phyloP scores from a whole-genome alignment of 2,797 vertebrate genomes.

The Tenualosa ilisha region DNA sequence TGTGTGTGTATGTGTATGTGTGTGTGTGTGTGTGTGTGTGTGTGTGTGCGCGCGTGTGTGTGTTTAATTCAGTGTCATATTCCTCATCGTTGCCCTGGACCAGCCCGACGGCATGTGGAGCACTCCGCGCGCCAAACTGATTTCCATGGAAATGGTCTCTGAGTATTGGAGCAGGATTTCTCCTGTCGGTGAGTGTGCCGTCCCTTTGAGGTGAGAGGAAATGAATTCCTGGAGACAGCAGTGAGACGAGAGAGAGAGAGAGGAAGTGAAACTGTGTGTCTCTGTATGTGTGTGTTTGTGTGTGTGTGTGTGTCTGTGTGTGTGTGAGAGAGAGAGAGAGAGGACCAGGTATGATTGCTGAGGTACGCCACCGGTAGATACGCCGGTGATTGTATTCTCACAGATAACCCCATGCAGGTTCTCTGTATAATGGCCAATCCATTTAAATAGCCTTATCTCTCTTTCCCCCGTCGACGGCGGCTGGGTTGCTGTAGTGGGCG shows the following conservation, averaged over 20 bases:
- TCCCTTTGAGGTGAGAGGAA: constrained; percentile 60
- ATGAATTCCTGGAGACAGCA: constrained; percentile 72
- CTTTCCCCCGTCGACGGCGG: constrained; percentile 52
- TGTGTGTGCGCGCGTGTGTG: constrained; percentile 27
- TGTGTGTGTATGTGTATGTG: constrained; percentile 31
- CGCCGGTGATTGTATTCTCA: constrained; percentile 68
- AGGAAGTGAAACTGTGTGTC: not conserved
- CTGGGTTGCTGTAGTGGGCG: constrained; percentile 61
- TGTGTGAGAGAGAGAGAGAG: not conserved
- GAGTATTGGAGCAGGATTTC: constrained; percentile 64
- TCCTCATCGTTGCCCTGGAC: constrained; percentile 58
- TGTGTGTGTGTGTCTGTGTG: too few relatives aligned
- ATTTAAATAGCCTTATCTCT: constrained; percentile 74
- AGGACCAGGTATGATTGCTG: constrained; percentile 62
- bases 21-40: constrained; percentile 36
- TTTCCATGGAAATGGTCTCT: constrained; percentile 80
- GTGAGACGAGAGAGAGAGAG: constrained; percentile 17
- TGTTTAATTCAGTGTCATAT: constrained; percentile 35
- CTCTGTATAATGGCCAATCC: constrained; percentile 66
- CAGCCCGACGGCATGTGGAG: constrained; percentile 58
- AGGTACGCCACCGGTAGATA: constrained; percentile 61
- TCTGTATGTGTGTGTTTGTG: too few relatives aligned
- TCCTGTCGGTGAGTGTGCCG: constrained; percentile 38
- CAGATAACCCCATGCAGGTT: constrained; percentile 63
- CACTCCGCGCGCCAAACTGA: constrained; percentile 63